Evolutionary conservation across 1,140 invertebrate genomes (phyloP), one percentile per base, ranked within the genome.

Genomic region (Mycetomoellerius zeteki): DNA sequence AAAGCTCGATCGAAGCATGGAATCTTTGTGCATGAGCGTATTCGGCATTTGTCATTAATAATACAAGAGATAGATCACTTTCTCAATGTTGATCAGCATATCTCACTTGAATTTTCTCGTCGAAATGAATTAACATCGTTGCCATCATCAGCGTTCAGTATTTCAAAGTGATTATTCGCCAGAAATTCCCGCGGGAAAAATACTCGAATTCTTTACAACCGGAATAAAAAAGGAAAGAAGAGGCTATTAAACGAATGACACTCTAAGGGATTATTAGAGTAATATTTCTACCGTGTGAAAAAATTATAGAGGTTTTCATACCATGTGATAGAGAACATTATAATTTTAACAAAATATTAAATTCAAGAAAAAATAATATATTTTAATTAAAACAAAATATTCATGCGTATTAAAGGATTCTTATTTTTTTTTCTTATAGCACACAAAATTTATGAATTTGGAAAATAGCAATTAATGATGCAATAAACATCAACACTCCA

Each of bases 101-200:
- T 62, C 37, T 58, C 56, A 78, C 43, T 78, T 65, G 43, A 78
- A 50, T 64, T 78, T 78, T 24, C 43, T 78, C 19, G 27, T 64
- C 27, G 27, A 78, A 50, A 19, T 65, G n/a, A 78, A 78, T 78
- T 78, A 78, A 78, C 19, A 62, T 16, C 43, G 10, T 65, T 65
- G 24, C 19, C 58, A 21, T 19, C 24, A 43, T 50, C 76, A 30
- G 47, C 19, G 27, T 60, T 47, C 56, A 58, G 56, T 77, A 47
- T 47, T 50, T 62, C 58, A 65, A 65, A 65, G 43, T 78, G 76
- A 78, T 78, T 77, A 77, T 64, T 77, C 19, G 24, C 37, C 19
- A 27, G 24, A 78, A 78, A 78, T 50, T 78, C 24, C 8, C 60
- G 2, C 58, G 58, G 43, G 60, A 50, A 78, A 78, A 78, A 78